Evolutionary conservation across 1,140 invertebrate genomes (phyloP).

Genomic region (Bombus pascuorum): DNA sequence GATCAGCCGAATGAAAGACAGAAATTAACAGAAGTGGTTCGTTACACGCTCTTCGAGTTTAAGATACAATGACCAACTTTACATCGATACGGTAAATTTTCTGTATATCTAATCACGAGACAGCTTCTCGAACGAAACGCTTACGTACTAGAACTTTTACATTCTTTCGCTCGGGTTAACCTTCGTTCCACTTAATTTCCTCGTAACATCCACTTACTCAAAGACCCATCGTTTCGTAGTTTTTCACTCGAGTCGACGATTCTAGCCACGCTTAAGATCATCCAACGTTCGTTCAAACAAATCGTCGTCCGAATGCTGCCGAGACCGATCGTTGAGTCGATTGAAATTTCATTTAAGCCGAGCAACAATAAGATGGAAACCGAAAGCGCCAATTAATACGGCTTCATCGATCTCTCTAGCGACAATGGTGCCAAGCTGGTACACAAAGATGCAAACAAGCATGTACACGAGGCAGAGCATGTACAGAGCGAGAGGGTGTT

Average conservation of each 20-base stretch:
- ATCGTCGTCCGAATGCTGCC: not conserved
- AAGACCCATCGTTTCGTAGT: not conserved
- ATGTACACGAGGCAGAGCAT: not conserved
- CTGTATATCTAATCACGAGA: not conserved
- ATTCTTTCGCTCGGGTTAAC: too few relatives aligned
- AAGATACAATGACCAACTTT: not conserved
- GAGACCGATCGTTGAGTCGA: not conserved
- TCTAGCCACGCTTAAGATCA: too few relatives aligned
- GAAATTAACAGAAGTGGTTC: constrained; percentile 4
- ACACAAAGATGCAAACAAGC: constrained; percentile 40
- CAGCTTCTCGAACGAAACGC: not conserved
- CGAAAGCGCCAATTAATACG: constrained; percentile 50
- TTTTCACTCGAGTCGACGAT: not conserved
- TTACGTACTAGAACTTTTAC: too few relatives aligned
- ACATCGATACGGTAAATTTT: not conserved
- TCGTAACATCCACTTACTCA: not conserved
- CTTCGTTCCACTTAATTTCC: too few relatives aligned
- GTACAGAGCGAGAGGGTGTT: not conserved
- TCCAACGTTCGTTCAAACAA: not conserved
- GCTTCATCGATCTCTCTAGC: constrained; percentile 24
- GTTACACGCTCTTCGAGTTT: not conserved
- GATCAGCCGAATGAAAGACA: constrained; percentile 11
- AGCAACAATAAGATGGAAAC: constrained; percentile 1
- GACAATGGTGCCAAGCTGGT: constrained; percentile 21
- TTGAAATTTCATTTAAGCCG: constrained; percentile 10